Base-by-base conservation (phyloP, 2,888 invertebrate species). In the Lithophane socia region DNA sequence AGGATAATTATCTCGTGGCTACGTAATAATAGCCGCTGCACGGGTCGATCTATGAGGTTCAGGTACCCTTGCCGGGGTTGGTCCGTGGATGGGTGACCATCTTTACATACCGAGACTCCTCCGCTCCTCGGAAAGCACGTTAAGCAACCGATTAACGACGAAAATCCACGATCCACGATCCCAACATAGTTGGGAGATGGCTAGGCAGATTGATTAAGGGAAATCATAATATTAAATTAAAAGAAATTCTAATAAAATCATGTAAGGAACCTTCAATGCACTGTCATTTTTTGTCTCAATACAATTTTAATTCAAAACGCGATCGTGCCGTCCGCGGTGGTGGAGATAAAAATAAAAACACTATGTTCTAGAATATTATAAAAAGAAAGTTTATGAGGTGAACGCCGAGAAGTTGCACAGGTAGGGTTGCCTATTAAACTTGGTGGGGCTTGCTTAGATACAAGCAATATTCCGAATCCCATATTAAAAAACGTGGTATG, bases 281-380 rank as follows among this genome's bases (percentile, higher is more conserved):
- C 67, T 44, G 10, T 63, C 61, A 71, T 85, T 83, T 88, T 87
- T 47, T 68, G 67, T 37, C 37, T 37, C 37, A 77, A 61, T 75
- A 81, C 66, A 80, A 82, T 86, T 89, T 87, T 86, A 86, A 87
- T 87, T 86, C 66, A 83, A 82, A 83, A 66, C 79, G 78, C 29
- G 89, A 87, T 84, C 88, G 85, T 86, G 87, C 85, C 79, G 70
- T 69, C 73, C 69, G 73, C 75, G 49, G 77, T 70, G 70, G 67
- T 58, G 24, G 49, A 78, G 71, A 77, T 66, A 75, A 82, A 81
- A 86, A 82, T 80, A 84, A 86, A 86, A 84, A 82, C 65, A 76
- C 37, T 2, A 5, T 83, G 73, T 75, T 82, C 80, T 81, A 79
- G 73, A 85, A 84, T 77, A 82, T 85, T 77, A 70, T 66, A 74